Evolutionary conservation across 2,797 vertebrate genomes (phyloP).

Genomic region (Merluccius polli): DNA sequence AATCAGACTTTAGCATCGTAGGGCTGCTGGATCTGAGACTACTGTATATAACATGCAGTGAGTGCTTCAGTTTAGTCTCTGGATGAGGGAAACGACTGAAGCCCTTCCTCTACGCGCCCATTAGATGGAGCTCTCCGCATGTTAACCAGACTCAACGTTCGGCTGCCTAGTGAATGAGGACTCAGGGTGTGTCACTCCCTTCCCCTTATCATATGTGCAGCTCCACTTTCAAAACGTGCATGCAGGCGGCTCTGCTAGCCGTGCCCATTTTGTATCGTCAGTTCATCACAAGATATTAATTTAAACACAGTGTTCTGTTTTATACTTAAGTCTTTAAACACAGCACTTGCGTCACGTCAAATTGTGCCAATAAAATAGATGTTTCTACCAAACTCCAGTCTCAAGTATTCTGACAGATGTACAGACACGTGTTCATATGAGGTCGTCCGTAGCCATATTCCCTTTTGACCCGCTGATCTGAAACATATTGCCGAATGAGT

Average conservation of each 20-base stretch:
- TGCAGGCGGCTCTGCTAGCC: background rate
- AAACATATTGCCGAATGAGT: background rate
- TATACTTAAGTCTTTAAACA: background rate
- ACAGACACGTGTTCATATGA: conserved; percentile 6
- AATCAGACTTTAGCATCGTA: background rate
- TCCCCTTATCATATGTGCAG: background rate
- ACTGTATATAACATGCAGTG: background rate
- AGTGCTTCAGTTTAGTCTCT: background rate
- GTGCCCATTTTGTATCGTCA: background rate
- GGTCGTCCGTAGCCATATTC: background rate
- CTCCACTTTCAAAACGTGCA: background rate
- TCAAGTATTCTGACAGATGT: conserved; percentile 10
- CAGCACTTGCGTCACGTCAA: background rate
- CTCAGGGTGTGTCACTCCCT: background rate
- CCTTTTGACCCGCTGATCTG: background rate
- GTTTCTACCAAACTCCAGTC: background rate
- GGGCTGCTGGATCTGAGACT: background rate
- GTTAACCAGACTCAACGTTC: conserved; percentile 5
- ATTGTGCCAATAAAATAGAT: background rate
- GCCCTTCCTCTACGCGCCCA: conserved; percentile 39
- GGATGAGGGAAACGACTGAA: background rate
- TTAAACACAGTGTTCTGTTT: background rate
- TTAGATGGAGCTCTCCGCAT: conserved; percentile 60
- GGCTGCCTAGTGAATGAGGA: background rate
- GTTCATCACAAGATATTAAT: background rate